Base-by-base conservation (phyloP, 2,797 vertebrate genomes). In the Crenuchus spilurus region DNA sequence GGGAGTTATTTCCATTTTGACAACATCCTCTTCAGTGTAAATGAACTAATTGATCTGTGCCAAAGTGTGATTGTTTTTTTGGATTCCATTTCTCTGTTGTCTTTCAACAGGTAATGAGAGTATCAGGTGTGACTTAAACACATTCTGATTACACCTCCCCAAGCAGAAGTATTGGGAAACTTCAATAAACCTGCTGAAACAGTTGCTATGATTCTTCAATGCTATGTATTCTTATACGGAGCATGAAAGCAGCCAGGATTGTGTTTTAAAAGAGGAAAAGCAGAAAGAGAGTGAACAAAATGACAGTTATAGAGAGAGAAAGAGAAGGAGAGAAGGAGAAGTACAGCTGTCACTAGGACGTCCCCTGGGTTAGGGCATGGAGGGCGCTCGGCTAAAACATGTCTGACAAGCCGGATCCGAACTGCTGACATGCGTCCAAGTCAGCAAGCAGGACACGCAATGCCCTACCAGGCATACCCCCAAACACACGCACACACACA, bases 381-480 rank as follows among this genome's bases (percentile, higher is more conserved):
- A 84, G 70, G 85, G 78, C 84, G 81, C 68, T 82, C 81, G 86
- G 87, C 82, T 78, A 79, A 80, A 86, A 87, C 86, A 90, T 89
- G 88, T 82, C 88, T 90, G 92, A 92, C 90, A 90, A 90, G 90
- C 88, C 86, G 87, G 84, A 90, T 90, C 88, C 77, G 84, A 90
- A 86, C 83, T 81, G 84, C 87, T 91, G 89, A 92, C 88, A 91
- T 82, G 85, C 82, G 70, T 81, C 80, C 46, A 77, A 72, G 55
- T 62, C 46, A 66, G 86, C 84, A 83, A 76, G 74, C 82, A 84
- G 86, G 88, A 90, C 87, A 87, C 79, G 68, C 80, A 77, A 76
- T 79, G 79, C 1, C 37, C 49, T 26, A 39, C 18, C 48, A 72
- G 55, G 55, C 58, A 28, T n/a, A 62, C 41, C 55, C 31, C 13